Evolutionary conservation across 2,113 vertebrate genomes (phyloP).

Genomic region (Sylvietta virens): DNA sequence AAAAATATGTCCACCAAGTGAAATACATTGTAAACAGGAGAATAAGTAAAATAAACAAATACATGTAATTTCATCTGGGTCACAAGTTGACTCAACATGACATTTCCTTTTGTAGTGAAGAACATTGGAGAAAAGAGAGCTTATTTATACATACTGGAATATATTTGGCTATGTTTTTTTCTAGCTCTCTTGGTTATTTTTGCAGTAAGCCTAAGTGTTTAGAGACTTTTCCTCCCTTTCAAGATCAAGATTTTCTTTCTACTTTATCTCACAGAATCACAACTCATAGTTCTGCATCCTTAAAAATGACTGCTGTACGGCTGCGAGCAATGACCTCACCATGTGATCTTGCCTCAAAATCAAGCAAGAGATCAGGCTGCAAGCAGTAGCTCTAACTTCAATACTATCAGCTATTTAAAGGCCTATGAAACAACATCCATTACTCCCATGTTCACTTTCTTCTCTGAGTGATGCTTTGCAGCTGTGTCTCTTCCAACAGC

Average conservation of each 20-base stretch:
- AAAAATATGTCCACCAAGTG: background rate
- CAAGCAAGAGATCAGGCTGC: background rate
- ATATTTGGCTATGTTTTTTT: background rate
- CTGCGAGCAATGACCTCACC: background rate
- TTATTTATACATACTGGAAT: slow-evolving; percentile 16
- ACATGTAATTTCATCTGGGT: slow-evolving; percentile 23
- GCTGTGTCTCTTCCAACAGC: slow-evolving; percentile 2
- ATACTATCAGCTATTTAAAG: background rate
- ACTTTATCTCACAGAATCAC: background rate
- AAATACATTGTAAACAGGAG: background rate
- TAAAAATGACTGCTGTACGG: background rate
- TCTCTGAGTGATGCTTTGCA: slow-evolving; percentile 7
- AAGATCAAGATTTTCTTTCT: background rate
- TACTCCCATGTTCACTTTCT: background rate
- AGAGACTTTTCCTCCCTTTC: background rate
- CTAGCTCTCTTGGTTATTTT: background rate
- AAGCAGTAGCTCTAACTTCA: background rate
- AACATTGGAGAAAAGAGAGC: background rate
- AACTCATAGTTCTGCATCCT: background rate
- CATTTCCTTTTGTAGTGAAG: slow-evolving; percentile 37
- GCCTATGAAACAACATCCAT: background rate
- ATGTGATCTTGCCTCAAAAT: background rate
- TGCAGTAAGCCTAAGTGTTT: background rate
- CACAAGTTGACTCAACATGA: slow-evolving; percentile 26
- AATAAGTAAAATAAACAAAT: slow-evolving; percentile 47